phyloP scores from a whole-genome alignment of 2,113 vertebrate species.

The Tympanuchus pallidicinctus region DNA sequence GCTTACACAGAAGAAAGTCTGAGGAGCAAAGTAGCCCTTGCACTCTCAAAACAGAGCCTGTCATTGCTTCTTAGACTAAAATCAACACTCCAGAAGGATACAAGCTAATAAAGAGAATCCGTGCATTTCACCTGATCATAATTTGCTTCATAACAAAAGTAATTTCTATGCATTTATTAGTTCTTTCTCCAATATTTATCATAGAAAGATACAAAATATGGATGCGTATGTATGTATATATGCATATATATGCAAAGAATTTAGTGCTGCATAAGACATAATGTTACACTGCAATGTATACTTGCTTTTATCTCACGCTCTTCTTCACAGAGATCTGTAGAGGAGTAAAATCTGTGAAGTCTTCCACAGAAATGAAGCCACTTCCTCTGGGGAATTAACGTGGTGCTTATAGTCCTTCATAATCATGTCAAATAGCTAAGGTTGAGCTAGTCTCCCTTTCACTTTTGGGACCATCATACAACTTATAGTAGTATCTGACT shows the following conservation, averaged over 20 bases:
- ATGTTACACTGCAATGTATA: background rate
- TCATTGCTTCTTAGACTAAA: slow-evolving; percentile 21
- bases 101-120: background rate
- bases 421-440: background rate
- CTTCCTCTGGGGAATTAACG: background rate
- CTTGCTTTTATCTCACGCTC: background rate
- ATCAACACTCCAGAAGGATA: slow-evolving; percentile 13
- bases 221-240: background rate
- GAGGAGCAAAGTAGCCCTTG: slow-evolving; percentile 46
- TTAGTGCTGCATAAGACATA: background rate
- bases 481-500: background rate
- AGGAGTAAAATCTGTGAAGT: background rate
- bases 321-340: background rate
- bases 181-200: background rate
- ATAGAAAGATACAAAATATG: background rate
- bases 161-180: background rate
- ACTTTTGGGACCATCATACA: background rate
- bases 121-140: slow-evolving; percentile 10
- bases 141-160: slow-evolving; percentile 4
- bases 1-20: slow-evolving; percentile 22
- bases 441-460: background rate
- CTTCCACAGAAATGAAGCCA: background rate
- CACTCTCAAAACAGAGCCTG: slow-evolving; percentile 25
- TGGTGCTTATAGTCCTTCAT: background rate
- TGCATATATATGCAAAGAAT: background rate